phyloP scores from a whole-genome alignment of 1,140 invertebrate species.

The Cydia fagiglandana region DNA sequence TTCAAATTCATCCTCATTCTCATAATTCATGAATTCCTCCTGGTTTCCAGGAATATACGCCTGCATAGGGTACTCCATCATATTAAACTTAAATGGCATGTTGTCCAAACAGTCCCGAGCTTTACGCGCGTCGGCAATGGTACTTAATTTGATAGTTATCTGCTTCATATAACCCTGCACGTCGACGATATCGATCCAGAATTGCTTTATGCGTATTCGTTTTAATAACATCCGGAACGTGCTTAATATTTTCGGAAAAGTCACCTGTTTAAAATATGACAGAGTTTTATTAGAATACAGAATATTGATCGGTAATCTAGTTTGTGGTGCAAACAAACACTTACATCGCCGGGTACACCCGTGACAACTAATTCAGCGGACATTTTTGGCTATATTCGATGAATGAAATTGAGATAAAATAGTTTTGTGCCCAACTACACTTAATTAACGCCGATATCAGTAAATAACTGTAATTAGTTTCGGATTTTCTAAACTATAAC shows the following conservation, averaged over 20 bases:
- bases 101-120: background rate
- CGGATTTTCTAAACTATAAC: too few species aligned
- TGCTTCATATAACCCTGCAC: background rate
- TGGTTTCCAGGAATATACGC: background rate
- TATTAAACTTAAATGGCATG: background rate
- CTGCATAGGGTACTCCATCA: background rate
- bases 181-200: background rate
- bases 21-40: background rate
- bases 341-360: conserved; percentile 11
- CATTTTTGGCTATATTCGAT: background rate
- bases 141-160: background rate
- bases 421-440: background rate
- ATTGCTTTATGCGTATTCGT: background rate
- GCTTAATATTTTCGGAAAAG: background rate
- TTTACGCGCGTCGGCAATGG: background rate
- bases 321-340: background rate
- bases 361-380: background rate
- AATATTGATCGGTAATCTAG: background rate
- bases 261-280: background rate
- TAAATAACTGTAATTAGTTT: too few species aligned
- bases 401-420: background rate
- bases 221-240: background rate
- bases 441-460: background rate
- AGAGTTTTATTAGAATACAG: background rate
- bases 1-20: background rate